Evolutionary conservation across 2,797 vertebrate species (phyloP).

Genomic region (Sebastiscus albofasciatus): DNA sequence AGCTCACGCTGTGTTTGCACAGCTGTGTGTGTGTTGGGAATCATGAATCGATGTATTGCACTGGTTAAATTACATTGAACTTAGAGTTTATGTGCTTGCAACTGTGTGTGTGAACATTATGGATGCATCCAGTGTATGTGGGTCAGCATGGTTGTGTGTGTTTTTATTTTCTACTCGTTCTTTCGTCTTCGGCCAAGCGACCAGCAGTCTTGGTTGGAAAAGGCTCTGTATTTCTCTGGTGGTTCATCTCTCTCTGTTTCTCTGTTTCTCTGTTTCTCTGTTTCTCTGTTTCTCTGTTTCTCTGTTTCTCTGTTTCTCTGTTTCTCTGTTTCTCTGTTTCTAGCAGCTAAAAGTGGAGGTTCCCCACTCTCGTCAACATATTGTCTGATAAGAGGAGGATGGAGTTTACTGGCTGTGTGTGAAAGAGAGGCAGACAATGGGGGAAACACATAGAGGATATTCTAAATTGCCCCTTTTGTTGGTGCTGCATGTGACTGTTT

Average conservation of each 20-base stretch:
- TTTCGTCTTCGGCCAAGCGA: not conserved
- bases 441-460: not conserved
- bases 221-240: not conserved
- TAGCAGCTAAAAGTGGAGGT: not conserved
- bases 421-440: not conserved
- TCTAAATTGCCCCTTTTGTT: accelerated
- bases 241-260: not conserved
- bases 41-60: not conserved
- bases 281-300: not conserved
- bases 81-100: not conserved
- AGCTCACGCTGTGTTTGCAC: no score
- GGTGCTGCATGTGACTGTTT: not conserved
- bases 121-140: not conserved
- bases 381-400: not conserved
- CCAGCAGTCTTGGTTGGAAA: not conserved
- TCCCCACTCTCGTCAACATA: not conserved
- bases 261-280: not conserved
- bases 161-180: not conserved
- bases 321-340: not conserved
- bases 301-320: not conserved
- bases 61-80: not conserved
- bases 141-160: not conserved
- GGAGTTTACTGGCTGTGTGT: not conserved
- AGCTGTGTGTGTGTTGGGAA: not conserved
- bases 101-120: not conserved